Conservation (phyloP, 2,888 invertebrate species). For the Tortricodes alternella region DNA sequence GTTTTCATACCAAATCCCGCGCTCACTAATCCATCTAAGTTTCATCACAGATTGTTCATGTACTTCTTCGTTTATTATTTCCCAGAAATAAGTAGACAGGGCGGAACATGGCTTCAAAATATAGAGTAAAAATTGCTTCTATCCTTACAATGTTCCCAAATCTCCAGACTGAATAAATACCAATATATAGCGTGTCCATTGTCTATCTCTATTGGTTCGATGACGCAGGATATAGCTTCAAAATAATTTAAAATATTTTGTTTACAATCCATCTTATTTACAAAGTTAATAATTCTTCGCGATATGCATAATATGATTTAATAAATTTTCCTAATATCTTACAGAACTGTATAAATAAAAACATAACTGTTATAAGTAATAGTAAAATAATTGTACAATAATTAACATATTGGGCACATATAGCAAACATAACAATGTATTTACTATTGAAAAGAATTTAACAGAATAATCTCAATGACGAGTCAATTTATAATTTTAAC, state of each 20-base stretch:
- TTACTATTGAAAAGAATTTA: slow-evolving; percentile 46
- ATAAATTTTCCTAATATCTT: slow-evolving; percentile 67
- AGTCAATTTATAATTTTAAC: slow-evolving; percentile 35
- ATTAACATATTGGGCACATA: slow-evolving; percentile 61
- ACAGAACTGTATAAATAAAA: slow-evolving; percentile 70
- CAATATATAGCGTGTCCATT: slow-evolving; percentile 35
- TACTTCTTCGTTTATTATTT: slow-evolving; percentile 69
- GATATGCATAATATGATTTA: slow-evolving; percentile 67
- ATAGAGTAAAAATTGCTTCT: slow-evolving; percentile 32
- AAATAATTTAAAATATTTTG: slow-evolving; percentile 65
- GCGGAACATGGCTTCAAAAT: slow-evolving; percentile 54
- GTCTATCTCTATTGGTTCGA: slow-evolving; percentile 40
- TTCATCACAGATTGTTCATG: slow-evolving; percentile 79
- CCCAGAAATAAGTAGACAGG: slow-evolving; percentile 53
- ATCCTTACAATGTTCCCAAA: slow-evolving; percentile 46
- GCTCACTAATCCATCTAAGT: slow-evolving; percentile 64
- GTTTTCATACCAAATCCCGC: slow-evolving; percentile 58
- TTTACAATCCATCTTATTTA: slow-evolving; percentile 65
- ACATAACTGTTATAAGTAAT: slow-evolving; percentile 64
- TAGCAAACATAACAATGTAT: slow-evolving; percentile 78
- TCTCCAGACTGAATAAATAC: slow-evolving; percentile 46
- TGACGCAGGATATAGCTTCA: slow-evolving; percentile 44
- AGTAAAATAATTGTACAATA: slow-evolving; percentile 66
- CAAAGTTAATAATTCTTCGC: slow-evolving; percentile 59
- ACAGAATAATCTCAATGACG: slow-evolving; percentile 67